Percentiles rank a stretch among this genome's conserved stretches.
These are phyloP conservation scores for Tor tambroides DNA, from an alignment of 2,113 vertebrate species.

Conservation along the genomic window DNA sequence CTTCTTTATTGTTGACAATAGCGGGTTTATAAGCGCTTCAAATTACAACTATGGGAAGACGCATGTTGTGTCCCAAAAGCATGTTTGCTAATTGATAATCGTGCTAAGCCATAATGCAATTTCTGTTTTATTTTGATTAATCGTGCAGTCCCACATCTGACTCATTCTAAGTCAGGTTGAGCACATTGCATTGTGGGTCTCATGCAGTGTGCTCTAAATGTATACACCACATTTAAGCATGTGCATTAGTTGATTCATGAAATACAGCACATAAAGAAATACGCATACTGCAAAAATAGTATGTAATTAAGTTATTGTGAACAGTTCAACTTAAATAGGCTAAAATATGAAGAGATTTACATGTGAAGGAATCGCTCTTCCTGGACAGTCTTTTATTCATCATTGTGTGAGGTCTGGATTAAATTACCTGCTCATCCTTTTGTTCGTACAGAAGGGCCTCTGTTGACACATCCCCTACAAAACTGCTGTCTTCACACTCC, in stretches of 20 bases:
- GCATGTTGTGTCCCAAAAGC: neutral
- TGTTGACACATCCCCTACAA: conserved; percentile 44
- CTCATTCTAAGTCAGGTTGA: neutral
- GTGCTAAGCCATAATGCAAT: neutral
- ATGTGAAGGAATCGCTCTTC: conserved; percentile 18
- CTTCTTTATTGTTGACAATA: neutral
- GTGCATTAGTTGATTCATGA: neutral
- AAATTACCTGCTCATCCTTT: conserved; percentile 54
- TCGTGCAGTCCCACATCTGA: neutral
- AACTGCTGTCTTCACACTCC: conserved; percentile 37
- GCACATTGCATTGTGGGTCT: neutral
- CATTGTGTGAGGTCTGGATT: conserved; percentile 48
- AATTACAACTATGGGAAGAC: neutral
- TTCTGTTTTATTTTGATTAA: neutral
- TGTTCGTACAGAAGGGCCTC: conserved; percentile 47
- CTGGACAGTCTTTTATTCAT: conserved; percentile 31
- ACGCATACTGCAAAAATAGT: neutral
- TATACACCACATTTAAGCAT: neutral
- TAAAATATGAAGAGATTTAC: neutral
- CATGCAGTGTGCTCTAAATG: neutral
- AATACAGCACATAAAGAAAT: neutral
- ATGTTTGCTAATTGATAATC: neutral
- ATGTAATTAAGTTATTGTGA: neutral
- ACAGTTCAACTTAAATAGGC: neutral
- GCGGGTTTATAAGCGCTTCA: neutral